Percentiles rank a stretch among this genome's conserved stretches.
Evolutionary conservation across 2,113 vertebrate genomes (phyloP).

Genomic region (Opisthocomus hoazin): DNA sequence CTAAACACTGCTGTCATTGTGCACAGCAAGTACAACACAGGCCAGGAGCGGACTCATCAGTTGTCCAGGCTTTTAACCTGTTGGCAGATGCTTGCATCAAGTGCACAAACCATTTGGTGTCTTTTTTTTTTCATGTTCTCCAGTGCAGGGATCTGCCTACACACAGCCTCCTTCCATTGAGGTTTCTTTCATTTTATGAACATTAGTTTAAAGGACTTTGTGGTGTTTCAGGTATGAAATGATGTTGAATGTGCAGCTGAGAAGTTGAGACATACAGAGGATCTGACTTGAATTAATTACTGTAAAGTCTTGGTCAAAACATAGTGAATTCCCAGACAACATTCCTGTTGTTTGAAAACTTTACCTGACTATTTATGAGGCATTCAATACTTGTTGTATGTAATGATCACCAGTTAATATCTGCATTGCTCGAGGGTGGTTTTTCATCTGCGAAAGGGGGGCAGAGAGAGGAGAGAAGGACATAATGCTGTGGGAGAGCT

Average conservation of each 20-base stretch:
- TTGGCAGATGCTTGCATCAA: neutral
- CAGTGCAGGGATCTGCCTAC: neutral
- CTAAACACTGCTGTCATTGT: neutral
- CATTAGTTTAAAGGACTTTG: neutral
- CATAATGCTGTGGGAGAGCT: neutral
- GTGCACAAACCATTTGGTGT: neutral
- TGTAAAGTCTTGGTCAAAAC: neutral
- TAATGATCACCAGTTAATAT: neutral
- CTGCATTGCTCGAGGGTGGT: neutral
- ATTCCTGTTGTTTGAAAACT: neutral
- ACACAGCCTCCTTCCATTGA: neutral
- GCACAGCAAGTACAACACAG: neutral
- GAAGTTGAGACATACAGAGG: neutral
- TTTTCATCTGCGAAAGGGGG: neutral
- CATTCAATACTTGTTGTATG: fast-evolving
- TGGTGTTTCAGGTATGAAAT: neutral
- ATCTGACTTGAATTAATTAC: neutral
- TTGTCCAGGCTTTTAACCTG: neutral
- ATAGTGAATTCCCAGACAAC: neutral
- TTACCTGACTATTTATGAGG: neutral
- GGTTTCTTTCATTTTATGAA: neutral
- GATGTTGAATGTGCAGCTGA: neutral
- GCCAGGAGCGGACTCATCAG: neutral
- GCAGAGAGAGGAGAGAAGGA: neutral
- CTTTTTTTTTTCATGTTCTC: neutral